Base-by-base conservation (phyloP, 1,140 invertebrate genomes). In the Pseudomyrmex pallidus region DNA sequence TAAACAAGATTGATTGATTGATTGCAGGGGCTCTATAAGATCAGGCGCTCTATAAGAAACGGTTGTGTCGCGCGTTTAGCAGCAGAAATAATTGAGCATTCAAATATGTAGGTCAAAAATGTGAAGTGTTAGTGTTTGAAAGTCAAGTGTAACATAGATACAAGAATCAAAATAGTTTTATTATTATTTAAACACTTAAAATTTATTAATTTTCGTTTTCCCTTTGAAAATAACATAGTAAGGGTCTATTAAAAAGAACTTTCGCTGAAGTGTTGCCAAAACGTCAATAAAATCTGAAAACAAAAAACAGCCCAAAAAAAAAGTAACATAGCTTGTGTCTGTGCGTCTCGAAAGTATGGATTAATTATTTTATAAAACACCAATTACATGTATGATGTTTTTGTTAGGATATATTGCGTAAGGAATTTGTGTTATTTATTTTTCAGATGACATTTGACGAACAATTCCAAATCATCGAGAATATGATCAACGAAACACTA, bases 31-130 rank as follows among this genome's bases (percentile, higher is more conserved):
- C 22, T 22, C 22, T 22, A 22, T 22, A 22, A 22, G 22, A 25
- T 22, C 20, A 22, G 20, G 20, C 20, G 77, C 76, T 91, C 89
- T 91, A 91, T 90, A 88, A 90, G 74, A 80, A 83, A 77, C 77
- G 62, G 64, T 85, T 88, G 77, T 73, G 62, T 74, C 68, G 63
- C 52, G 76, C 74, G 66, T 22, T 56, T 84, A 83, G 84, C 90
- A 91, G 90, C 35, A 35, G 35, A 91, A 91, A 90, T 91, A 91
- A 87, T 64, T 80, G 80, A 85, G 74, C 46, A 85, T 10, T 84
- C 70, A 64, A 68, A 62, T 74, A 54, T 63, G 72, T 48, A 67
- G 56, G 57, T 48, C 3, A 8, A 82, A 82, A 63, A 35, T 61
- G 44, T 56, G 50, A 61, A 2, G 61, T 7, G n/a, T 25, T 44